Evolutionary conservation across 2,888 invertebrate genomes (phyloP), one percentile per base, ranked within the genome.

Genomic region (Germaria angustata): DNA sequence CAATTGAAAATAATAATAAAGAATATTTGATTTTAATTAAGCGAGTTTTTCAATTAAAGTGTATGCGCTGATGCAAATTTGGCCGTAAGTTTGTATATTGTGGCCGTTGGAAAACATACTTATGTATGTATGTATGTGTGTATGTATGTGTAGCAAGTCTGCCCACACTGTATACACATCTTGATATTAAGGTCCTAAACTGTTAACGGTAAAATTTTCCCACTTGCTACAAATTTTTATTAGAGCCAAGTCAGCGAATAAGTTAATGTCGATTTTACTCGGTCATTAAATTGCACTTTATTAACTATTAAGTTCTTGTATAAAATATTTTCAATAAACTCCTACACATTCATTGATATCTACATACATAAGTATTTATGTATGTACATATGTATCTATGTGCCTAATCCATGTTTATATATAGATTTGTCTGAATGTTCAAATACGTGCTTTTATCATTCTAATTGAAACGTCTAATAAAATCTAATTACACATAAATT

Each of bases 401-500:
- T 28, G 6, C 28, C 6, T 6, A 28, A 3, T 6, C 4, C 28
- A 28, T 28, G 6, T 6, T 28, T 28, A 28, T 28, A 6, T 28
- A 28, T n/a, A n/a, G n/a, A n/a, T n/a, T n/a, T n/a, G n/a, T n/a
- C n/a, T n/a, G n/a, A n/a, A n/a, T n/a, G n/a, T n/a, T n/a, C n/a
- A n/a, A n/a, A n/a, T n/a, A n/a, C n/a, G n/a, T n/a, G n/a, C 44
- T 69, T 75, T 49, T 59, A 55, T 57, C 28, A 81, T 75, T 75
- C 65, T 61, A 71, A 79, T 79, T 82, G 59, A 82, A 71, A 61
- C 79, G 77, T 59, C 71, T 20, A 41, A 82, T 82, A 82, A 82
- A 79, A 82, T 61, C 75, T 76, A 79, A 79, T 82, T 76, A 82
- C 69, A 76, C 79, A 82, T 82, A 82, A 79, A 82, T 79, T 79